Conservation (phyloP, 2,888 invertebrate genomes). For the Cephonodes hylas region DNA sequence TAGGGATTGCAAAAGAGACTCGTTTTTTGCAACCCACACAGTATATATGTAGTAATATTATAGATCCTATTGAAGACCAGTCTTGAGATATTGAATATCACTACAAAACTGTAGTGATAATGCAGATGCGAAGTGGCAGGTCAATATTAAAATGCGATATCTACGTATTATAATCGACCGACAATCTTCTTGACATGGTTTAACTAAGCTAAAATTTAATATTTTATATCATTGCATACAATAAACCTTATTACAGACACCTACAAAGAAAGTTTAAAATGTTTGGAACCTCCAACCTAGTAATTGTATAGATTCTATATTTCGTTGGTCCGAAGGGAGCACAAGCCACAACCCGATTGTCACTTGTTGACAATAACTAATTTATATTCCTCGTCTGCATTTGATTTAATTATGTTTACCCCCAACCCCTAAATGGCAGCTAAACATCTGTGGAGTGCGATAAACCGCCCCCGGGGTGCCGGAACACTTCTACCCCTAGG, state of each 20-base stretch:
- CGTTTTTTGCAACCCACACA: neutral
- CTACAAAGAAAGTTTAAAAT: no score
- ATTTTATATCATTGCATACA: no score
- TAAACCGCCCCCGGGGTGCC: conserved; percentile 40
- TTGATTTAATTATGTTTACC: conserved; percentile 41
- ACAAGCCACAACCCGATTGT: neutral
- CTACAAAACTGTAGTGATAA: no score
- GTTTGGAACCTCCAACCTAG: no score
- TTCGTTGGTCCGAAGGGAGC: neutral
- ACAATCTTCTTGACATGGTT: no score
- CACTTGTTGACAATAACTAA: conserved; percentile 28
- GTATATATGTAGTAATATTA: neutral
- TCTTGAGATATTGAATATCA: no score
- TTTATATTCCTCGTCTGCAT: conserved; percentile 35
- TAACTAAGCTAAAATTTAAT: no score
- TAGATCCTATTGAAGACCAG: neutral
- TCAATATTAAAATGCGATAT: no score
- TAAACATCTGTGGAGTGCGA: conserved; percentile 43
- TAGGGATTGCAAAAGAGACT: neutral
- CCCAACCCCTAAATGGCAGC: conserved; percentile 28
- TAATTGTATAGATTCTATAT: no score
- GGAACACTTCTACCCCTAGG: neutral
- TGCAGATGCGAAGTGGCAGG: no score
- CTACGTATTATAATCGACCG: no score
- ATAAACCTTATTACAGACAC: no score